These are phyloP conservation scores for Phenganax stokvisi DNA, from an alignment of 92 coral and sea anemone species.

Conservation along the genomic window DNA sequence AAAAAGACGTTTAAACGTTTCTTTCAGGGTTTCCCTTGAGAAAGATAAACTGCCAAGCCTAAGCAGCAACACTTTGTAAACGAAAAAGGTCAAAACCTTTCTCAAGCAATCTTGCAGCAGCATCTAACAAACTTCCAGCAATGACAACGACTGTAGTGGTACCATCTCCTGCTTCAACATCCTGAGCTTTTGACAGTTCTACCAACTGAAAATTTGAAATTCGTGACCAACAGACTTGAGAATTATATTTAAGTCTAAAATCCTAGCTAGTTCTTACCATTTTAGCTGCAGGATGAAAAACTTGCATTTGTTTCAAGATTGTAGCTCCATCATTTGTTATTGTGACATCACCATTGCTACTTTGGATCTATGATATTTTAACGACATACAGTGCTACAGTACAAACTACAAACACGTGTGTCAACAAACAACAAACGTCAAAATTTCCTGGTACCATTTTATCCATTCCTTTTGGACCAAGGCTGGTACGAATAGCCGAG, in stretches of 20 bases:
- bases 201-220: conserved; percentile 57
- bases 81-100: conserved; percentile 59
- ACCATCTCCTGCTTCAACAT: conserved; percentile 97
- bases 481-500: conserved; percentile 92
- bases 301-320: conserved; percentile 91
- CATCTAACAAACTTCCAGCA: conserved; percentile 94
- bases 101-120: conserved; percentile 82
- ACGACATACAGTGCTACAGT: neutral
- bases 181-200: conserved; percentile 95
- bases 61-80: neutral
- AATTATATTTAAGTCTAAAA: neutral
- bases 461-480: conserved; percentile 99
- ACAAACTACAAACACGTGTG: neutral
- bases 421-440: conserved; percentile 5
- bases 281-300: conserved; percentile 94
- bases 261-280: conserved; percentile 54
- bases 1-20: neutral
- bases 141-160: conserved; percentile 94
- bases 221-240: neutral
- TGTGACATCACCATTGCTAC: conserved; percentile 90
- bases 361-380: conserved; percentile 59
- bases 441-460: conserved; percentile 68
- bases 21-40: neutral
- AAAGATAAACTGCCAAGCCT: neutral
- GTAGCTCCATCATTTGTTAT: conserved; percentile 99